Evolutionary conservation across 2,113 vertebrate genomes (phyloP), one percentile per base, ranked within the genome.

Genomic region (Ceuthmochares aereus): DNA sequence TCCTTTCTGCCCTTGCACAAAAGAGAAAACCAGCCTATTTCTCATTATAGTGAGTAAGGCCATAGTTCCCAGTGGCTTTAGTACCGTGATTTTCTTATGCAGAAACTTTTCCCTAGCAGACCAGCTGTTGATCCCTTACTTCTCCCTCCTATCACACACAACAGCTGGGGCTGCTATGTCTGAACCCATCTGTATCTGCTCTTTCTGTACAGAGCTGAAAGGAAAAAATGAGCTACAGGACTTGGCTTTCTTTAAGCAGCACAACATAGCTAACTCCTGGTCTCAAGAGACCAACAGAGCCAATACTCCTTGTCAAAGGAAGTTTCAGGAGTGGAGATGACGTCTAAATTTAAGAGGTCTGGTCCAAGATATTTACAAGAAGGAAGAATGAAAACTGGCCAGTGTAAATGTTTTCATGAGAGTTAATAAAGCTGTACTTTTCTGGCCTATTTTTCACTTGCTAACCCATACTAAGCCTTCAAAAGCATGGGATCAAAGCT

Each of bases 201-300:
- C 32, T 82, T 82, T 84, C 52, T 79, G 29, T 40, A 63, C 25
- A 56, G 60, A 89, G 26, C 60, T 82, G 37, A 89, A 56, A 81
- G 56, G 34, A 47, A 89, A 91, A 91, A 81, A 10, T 2, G 12
- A 95, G 43, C 74, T 93, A 82, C 56, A 95, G 34, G 62, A 89
- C 49, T 94, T 94, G 96, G 81, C 90, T 89, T 67, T 43, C 70
- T 76, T 82, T 36, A 47, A 64, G 62, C 16, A 87, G 34, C 43
- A 73, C 80, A 95, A 47, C 62, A 40, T 29, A 91, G 34, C 89
- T 91, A 87, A 84, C 29, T 34, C 16, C 22, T 2, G 3, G 19
- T 69, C 78, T 85, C 90, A 73, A 0, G 14, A 83, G 87, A 79
- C 62, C 34, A 22, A 79, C 66, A 75, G 17, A 84, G 26, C 40